phyloP scores from a whole-genome alignment of 2,113 vertebrate genomes.

The Cepphus grylle region DNA sequence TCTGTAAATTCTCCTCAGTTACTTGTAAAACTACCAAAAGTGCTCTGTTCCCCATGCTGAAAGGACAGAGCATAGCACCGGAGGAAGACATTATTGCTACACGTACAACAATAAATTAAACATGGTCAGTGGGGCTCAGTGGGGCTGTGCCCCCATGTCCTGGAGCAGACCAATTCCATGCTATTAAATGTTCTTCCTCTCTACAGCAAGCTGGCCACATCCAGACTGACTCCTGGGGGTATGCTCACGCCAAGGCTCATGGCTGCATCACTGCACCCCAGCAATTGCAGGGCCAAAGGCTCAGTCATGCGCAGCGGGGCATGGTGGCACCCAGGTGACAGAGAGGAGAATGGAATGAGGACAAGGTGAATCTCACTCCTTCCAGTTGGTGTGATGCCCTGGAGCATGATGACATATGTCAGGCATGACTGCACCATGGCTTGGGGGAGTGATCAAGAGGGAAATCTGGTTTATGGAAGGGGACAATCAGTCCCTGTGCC shows the following conservation, averaged over 20 bases:
- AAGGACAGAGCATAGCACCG: not conserved
- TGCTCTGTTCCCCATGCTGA: not conserved
- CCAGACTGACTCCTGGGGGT: not conserved
- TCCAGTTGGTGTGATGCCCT: not conserved
- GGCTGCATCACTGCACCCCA: rapidly evolving
- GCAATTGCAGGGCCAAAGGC: not conserved
- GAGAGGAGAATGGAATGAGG: no score
- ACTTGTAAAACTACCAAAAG: not conserved
- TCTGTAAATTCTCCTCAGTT: not conserved
- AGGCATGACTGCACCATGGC: not conserved
- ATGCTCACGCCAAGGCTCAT: not conserved
- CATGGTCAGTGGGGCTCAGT: not conserved
- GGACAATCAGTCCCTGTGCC: not conserved
- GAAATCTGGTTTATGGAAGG: not conserved
- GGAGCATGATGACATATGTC: not conserved
- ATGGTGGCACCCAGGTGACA: not conserved
- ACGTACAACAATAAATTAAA: not conserved
- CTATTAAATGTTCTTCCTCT: not conserved
- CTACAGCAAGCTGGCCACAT: not conserved
- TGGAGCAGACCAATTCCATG: not conserved
- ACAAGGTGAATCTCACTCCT: not conserved
- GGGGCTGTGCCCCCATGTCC: not conserved
- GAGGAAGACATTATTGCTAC: not conserved
- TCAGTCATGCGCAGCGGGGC: rapidly evolving
- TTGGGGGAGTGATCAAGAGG: not conserved